Evolutionary conservation across 92 coral and sea anemone species (phyloP), one percentile per base, ranked within the genome.

Genomic region (Anthopleura xanthogrammica): DNA sequence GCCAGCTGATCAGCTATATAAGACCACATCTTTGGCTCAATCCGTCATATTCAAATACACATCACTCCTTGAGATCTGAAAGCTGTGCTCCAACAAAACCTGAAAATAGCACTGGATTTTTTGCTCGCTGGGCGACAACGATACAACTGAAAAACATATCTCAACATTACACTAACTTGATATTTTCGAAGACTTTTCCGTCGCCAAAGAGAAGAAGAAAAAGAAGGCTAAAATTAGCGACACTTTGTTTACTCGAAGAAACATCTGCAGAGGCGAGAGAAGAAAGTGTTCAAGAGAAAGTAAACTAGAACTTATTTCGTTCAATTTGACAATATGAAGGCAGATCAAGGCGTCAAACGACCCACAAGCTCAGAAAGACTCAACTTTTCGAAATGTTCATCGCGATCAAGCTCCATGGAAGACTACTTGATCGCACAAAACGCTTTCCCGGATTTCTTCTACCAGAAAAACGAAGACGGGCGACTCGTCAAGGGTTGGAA

Each of bases 361-460:
- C 84, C 84, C 29, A 43, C 84, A 81, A 81, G 84, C 68, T 81
- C 84, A 3, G 84, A 81, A 23, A 72, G 84, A 68, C 78, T 81
- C 13, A 81, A 81, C 77, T 68, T 81, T 40, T 81, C 77, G 2
- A 81, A 81, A 14, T 68, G 74, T 6, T 68, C 84, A 11, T 68
- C 84, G 19, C 39, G 65, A 23, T 48, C 72, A 11, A 80, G 23
- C 20, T 81, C 84, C 64, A 68, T 81, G 66, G 84, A 81, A 54
- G 84, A 81, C 77, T 81, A 81, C 65, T 16, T 46, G 75, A 81
- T 81, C 43, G 84, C 84, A 5, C 84, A 81, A 54, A 81, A 57
- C 84, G 71, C 84, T 22, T 81, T 81, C 50, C 84, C 84, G 7
- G 84, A 81, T 24, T 81, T 81, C 84, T 81, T 81, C 77, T 71